A percentile compares a stretch with the other conserved stretches of the same genome.
These are phyloP conservation scores for Microcebus murinus DNA, from an alignment of 2,113 vertebrate genomes.

Conservation along the genomic window DNA sequence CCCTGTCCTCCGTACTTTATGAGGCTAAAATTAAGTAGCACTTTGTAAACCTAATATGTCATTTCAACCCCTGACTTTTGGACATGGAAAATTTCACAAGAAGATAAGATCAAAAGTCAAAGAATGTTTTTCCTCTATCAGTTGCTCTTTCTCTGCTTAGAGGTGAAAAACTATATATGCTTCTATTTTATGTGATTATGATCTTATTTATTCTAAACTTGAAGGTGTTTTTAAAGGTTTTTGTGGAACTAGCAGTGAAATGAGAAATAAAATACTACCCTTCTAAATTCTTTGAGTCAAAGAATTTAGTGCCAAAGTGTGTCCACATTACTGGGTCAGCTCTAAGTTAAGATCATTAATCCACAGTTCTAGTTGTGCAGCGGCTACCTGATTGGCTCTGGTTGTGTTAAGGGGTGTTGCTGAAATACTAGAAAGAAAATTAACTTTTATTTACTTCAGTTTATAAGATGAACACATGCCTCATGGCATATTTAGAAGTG, in stretches of 20 bases:
- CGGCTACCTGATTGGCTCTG: not conserved
- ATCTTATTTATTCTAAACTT: not conserved
- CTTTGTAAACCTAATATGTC: not conserved
- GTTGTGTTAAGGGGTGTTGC: not conserved
- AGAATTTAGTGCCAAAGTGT: not conserved
- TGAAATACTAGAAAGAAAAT: not conserved
- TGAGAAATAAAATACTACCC: conserved; percentile 21
- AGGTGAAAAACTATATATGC: not conserved
- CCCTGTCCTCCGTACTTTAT: not conserved
- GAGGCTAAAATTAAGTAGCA: not conserved
- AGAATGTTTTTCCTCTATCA: not conserved
- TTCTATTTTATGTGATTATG: not conserved
- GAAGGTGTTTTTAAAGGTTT: not conserved
- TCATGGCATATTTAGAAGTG: not conserved
- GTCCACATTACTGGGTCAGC: not conserved
- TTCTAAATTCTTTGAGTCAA: not conserved
- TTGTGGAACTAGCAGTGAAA: conserved; percentile 18
- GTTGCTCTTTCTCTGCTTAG: not conserved
- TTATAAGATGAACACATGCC: not conserved
- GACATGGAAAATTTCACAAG: not conserved
- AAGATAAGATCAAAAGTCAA: conserved; percentile 52
- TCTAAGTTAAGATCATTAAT: not conserved
- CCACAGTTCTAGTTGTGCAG: not conserved
- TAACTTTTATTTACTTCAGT: not conserved
- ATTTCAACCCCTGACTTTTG: not conserved